Conservation (phyloP, 1,140 invertebrate species). For the Cydia amplana region DNA sequence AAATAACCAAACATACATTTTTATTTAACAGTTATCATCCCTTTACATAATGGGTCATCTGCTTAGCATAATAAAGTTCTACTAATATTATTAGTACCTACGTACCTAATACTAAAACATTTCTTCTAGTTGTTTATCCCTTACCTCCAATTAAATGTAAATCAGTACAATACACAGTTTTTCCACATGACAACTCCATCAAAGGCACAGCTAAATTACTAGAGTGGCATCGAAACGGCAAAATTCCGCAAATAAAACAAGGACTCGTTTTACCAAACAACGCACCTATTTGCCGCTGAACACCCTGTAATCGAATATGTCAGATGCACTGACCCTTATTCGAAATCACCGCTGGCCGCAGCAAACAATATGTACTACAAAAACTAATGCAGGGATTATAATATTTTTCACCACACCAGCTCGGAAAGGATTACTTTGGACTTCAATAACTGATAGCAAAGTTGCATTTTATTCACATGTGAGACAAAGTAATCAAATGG, state of each 20-base stretch:
- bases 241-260: background rate
- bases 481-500: no score
- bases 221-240: background rate
- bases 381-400: constrained; percentile 34
- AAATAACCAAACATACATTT: no score
- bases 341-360: constrained; percentile 36
- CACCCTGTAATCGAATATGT: constrained; percentile 19
- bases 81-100: no score
- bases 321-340: constrained; percentile 16
- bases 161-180: background rate
- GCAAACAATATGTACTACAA: constrained; percentile 1
- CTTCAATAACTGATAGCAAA: no score
- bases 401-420: constrained; percentile 31
- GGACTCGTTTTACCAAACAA: constrained; percentile 19
- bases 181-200: background rate
- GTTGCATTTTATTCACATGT: no score
- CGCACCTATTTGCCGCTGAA: constrained; percentile 8
- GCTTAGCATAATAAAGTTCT: no score
- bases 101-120: no score
- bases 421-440: no score
- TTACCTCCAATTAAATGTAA: background rate
- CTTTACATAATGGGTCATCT: no score
- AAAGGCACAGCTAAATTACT: constrained; percentile 1
- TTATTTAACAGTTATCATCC: no score
- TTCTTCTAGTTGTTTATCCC: background rate